phyloP scores from a whole-genome alignment of 2,888 invertebrate genomes.

The Rhorus exstirpatorius region DNA sequence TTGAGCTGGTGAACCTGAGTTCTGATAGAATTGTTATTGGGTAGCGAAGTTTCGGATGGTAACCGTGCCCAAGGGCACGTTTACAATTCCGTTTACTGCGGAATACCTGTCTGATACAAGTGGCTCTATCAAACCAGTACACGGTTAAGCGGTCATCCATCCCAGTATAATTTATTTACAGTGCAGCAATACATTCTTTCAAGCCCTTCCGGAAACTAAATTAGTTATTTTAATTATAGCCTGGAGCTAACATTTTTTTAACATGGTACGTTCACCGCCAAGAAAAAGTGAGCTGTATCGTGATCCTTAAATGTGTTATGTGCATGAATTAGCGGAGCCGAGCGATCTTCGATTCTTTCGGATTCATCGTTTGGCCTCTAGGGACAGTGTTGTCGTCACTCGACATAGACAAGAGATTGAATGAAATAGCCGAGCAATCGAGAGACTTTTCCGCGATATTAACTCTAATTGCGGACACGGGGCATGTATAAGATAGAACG shows the following conservation, averaged over 20 bases:
- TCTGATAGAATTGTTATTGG: no score
- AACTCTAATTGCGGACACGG: slow-evolving; percentile 60
- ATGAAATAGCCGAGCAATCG: slow-evolving; percentile 46
- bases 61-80: no score
- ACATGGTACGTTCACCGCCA: neutral
- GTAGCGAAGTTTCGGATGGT: no score
- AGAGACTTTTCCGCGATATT: slow-evolving; percentile 58
- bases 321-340: slow-evolving; percentile 11
- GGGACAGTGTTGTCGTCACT: slow-evolving; percentile 43
- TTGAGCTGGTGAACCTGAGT: no score
- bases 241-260: neutral
- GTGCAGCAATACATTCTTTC: no score
- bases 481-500: slow-evolving; percentile 26
- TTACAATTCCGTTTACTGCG: no score
- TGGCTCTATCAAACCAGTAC: no score
- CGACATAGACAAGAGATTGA: slow-evolving; percentile 27
- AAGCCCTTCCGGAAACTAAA: neutral
- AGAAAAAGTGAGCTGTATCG: neutral
- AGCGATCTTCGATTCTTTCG: slow-evolving; percentile 39
- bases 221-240: neutral
- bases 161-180: no score
- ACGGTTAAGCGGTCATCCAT: no score
- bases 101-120: no score
- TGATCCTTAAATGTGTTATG: neutral
- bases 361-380: slow-evolving; percentile 53